Percentiles rank a stretch among this genome's conserved stretches.
Conservation (phyloP, 2,888 invertebrate species). For the Sceliomorpha sp. region DNA sequence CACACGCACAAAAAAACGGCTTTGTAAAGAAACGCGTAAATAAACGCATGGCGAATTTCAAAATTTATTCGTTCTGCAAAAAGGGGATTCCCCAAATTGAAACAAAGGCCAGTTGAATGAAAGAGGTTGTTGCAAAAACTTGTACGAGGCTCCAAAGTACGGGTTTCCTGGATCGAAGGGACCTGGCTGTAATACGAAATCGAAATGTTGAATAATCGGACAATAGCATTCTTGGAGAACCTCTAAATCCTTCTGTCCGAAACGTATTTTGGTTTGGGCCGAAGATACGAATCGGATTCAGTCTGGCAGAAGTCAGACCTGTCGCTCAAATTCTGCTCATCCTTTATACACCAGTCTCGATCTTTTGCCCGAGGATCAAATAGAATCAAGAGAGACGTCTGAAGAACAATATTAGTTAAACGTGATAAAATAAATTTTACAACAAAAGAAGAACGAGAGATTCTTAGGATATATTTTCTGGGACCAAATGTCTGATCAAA, state of each 20-base stretch:
- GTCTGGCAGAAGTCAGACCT: conserved; percentile 74
- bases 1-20: conserved; percentile 29
- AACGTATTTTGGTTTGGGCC: conserved; percentile 78
- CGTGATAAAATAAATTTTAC: too few relatives aligned
- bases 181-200: conserved; percentile 17
- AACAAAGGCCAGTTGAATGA: conserved; percentile 9
- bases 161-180: conserved; percentile 43
- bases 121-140: conserved; percentile 3
- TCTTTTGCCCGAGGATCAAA: not conserved
- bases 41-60: too few relatives aligned
- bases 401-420: too few relatives aligned
- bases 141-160: too few relatives aligned
- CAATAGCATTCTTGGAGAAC: conserved; percentile 1
- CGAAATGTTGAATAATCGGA: conserved; percentile 6
- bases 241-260: conserved; percentile 52
- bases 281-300: conserved; percentile 77
- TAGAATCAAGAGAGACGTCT: not conserved
- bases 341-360: conserved; percentile 63
- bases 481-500: too few relatives aligned
- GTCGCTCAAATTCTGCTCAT: conserved; percentile 78
- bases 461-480: too few relatives aligned
- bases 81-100: conserved; percentile 19
- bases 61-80: conserved; percentile 8
- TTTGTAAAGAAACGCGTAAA: not conserved
- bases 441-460: too few relatives aligned